Evolutionary conservation across 2,797 vertebrate species (phyloP).

Genomic region (Pangasius sanitwongsei): DNA sequence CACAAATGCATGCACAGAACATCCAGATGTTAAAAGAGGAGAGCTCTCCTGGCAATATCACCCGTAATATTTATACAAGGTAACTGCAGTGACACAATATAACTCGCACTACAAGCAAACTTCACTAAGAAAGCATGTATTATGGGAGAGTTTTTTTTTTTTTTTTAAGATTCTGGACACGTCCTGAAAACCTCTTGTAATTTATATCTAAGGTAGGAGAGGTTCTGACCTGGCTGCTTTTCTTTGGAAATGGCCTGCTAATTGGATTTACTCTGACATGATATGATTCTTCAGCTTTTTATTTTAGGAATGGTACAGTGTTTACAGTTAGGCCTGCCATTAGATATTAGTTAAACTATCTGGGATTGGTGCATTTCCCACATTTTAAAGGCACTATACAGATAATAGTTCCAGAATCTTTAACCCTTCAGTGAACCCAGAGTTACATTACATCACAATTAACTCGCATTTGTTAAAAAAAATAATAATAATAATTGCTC

Average conservation of each 20-base stretch:
- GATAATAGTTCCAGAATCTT: constrained; percentile 36
- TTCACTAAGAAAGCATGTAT: constrained; percentile 4
- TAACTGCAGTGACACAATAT: constrained; percentile 1
- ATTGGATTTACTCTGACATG: constrained; percentile 24
- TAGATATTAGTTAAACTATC: constrained; percentile 5
- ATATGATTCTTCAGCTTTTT: constrained; percentile 22
- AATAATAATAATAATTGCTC: constrained; percentile 41
- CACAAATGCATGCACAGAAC: constrained; percentile 25
- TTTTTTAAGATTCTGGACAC: constrained; percentile 3
- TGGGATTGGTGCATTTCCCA: constrained; percentile 39
- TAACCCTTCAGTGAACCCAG: constrained; percentile 42
- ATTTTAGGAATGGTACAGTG: constrained; percentile 24
- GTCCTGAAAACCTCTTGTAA: constrained; percentile 24
- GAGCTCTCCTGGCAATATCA: constrained; percentile 26
- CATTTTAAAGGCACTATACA: constrained; percentile 11
- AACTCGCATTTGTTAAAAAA: constrained; percentile 42
- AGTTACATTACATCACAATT: constrained; percentile 45
- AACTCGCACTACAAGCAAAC: background rate
- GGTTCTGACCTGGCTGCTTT: constrained; percentile 24
- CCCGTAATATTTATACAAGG: constrained; percentile 9
- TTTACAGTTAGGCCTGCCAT: constrained; percentile 27
- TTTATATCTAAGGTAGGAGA: constrained; percentile 12
- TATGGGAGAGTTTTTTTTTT: background rate
- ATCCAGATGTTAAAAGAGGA: constrained; percentile 29
- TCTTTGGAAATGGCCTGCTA: constrained; percentile 19